Base-by-base conservation (phyloP, 2,888 invertebrate species). In the Lycaena phlaeas region DNA sequence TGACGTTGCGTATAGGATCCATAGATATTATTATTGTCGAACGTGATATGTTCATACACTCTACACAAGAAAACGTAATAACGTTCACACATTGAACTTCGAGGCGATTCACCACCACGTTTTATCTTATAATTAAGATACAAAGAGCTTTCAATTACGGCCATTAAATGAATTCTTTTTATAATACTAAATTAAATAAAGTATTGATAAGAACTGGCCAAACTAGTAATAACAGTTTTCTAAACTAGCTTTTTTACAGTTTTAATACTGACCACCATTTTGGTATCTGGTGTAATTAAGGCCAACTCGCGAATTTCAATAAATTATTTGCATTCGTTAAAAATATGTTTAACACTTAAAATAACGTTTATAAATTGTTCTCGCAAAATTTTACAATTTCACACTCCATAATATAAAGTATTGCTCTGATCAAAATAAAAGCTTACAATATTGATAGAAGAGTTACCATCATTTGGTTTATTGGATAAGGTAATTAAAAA, bases 231-330 rank as follows among this genome's bases (percentile, higher is more conserved):
- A 14, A 29, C 28, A 14, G 28, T 14, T 4, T 14, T 29, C 14
- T 14, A 14, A 7, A 29, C 7, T 12, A 14, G 14, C 12, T 2
- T 27, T 27, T 22, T 10, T 29, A 34, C 34, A 22, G 34, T 22
- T 34, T 17, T 34, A 14, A 18, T 7, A 12, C 22, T n/a, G 34
- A 22, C 17, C 31, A 11, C 31, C 34, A 9, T 12, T n/a, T 9
- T 34, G 18, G 12, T 22, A 18, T 34, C 18, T 18, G 31, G 31
- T 34, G 18, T 12, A 22, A 34, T 34, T 18, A 34, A 34, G 18
- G 34, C 22, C 22, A 34, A 22, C 11, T 12, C 22, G 12, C 18
- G 7, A 18, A 22, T 12, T 34, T 12, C 17, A 34, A 34, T 34
- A 34, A 34, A 29, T 10, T 10, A 31, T 29, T 18, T 18, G 31